phyloP scores from a whole-genome alignment of 2,888 invertebrate genomes.

The Drosophila heteroneura region DNA sequence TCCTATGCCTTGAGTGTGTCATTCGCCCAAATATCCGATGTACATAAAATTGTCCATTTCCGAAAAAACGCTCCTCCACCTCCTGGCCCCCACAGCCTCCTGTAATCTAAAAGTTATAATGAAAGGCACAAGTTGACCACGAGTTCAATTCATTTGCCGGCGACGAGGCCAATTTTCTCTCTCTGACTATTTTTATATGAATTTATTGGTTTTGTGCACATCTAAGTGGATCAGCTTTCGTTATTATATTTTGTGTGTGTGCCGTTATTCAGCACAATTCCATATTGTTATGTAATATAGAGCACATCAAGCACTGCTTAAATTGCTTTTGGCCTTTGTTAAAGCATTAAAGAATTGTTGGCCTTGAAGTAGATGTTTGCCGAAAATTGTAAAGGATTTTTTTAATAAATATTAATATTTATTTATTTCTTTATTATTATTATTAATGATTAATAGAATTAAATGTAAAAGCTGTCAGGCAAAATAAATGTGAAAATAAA shows the following conservation, averaged over 20 bases:
- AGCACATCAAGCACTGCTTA: background rate
- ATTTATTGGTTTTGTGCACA: conserved; percentile 68
- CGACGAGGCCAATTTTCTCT: conserved; percentile 23
- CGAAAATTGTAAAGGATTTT: background rate
- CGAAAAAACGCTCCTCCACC: background rate
- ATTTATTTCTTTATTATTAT: background rate
- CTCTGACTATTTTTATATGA: conserved; percentile 38
- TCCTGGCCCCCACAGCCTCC: background rate
- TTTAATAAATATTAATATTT: background rate
- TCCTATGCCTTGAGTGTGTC: conserved; percentile 20
- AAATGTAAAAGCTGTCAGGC: background rate
- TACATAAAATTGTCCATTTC: conserved; percentile 36
- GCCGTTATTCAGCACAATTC: conserved; percentile 1
- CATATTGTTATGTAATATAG: background rate
- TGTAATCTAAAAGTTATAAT: conserved; percentile 30
- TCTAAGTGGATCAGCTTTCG: conserved; percentile 64
- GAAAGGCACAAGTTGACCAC: conserved; percentile 55
- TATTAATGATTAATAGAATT: too few relatives aligned
- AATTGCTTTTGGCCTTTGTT: background rate
- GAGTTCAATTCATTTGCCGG: conserved; percentile 56
- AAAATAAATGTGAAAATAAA: background rate
- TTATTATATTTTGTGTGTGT: conserved; percentile 31
- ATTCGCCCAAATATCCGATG: conserved; percentile 32
- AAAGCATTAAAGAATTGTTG: background rate
- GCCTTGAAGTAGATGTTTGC: background rate